Base-by-base conservation (phyloP, 2,888 invertebrate genomes). In the Metallyticus violacea region DNA sequence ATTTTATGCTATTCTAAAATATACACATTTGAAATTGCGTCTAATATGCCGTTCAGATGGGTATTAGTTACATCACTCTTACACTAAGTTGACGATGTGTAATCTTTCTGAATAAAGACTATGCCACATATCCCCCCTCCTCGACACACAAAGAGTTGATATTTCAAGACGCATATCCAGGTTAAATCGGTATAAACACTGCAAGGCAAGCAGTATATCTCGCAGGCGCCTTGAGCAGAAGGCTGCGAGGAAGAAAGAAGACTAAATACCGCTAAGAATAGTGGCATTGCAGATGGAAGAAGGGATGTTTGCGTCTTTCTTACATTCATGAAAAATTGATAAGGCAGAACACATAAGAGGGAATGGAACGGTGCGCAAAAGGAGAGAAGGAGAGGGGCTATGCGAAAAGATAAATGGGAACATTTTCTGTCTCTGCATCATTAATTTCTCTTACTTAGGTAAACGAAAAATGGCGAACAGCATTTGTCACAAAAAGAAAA, bases 361-460 rank as follows among this genome's bases (percentile, higher is more conserved):
- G 40, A 62, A 62, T 62, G 22, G 40, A 62, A 62, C 22, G 40
- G 40, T 22, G 40, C 40, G 40, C 22, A 62, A 62, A 62, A 62
- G 40, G 40, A 62, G 40, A 22, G 22, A 62, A 62, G 40, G 40
- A 62, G 40, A 62, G 40, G 22, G 40, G 2, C 40, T 62, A 15
- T 62, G 40, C 82, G 15, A 82, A 62, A n/a, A 82, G 82, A 82
- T 82, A 82, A 82, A 82, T 82, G 82, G 82, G 26, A 26, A 82
- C 82, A 82, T 82, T 82, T n/a, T 62, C 62, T 76, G 40, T 82
- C 82, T 76, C 82, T 82, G 82, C 82, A 82, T 82, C 82, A 82
- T 82, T 82, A 82, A 82, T 82, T 82, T 82, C 82, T 82, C 82
- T 82, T 82, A 82, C 82, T 82, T 82, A 82, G 82, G 82, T 82